These are phyloP conservation scores for Halocynthia aurantium DNA, from an alignment of 23 tunicate genomes.

Conservation along the genomic window DNA sequence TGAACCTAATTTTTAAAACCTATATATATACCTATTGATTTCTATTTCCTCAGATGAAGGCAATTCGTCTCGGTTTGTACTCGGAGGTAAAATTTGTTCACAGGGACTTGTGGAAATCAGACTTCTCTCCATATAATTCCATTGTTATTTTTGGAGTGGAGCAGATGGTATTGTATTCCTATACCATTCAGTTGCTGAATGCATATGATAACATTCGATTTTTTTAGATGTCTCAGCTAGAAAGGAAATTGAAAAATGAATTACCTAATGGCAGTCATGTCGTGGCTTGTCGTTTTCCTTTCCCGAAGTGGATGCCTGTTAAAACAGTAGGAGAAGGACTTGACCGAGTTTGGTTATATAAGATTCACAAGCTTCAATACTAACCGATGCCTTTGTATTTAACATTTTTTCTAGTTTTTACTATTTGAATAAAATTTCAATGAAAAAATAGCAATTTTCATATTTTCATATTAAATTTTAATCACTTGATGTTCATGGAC, in stretches of 20 bases:
- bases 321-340: conserved; percentile 40
- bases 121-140: conserved; percentile 37
- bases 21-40: neutral
- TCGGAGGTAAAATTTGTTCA: conserved; percentile 34
- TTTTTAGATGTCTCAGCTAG: conserved; percentile 46
- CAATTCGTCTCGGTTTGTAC: conserved; percentile 27
- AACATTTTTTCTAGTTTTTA: neutral
- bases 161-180: conserved; percentile 12
- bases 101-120: conserved; percentile 70
- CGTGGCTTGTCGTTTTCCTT: conserved; percentile 74
- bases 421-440: neutral
- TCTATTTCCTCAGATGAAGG: conserved; percentile 17
- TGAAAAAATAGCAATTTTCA: no score
- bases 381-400: no score
- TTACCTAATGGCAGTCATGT: conserved; percentile 43
- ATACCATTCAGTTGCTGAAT: neutral
- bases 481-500: no score
- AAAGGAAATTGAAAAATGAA: conserved; percentile 52
- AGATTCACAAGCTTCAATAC: neutral
- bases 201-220: neutral
- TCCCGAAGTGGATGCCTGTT: conserved; percentile 33
- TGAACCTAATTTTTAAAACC: neutral
- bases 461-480: no score
- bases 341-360: conserved; percentile 81
- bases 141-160: conserved; percentile 34